phyloP scores from a whole-genome alignment of 2,797 vertebrate species.

The Limosa lapponica region DNA sequence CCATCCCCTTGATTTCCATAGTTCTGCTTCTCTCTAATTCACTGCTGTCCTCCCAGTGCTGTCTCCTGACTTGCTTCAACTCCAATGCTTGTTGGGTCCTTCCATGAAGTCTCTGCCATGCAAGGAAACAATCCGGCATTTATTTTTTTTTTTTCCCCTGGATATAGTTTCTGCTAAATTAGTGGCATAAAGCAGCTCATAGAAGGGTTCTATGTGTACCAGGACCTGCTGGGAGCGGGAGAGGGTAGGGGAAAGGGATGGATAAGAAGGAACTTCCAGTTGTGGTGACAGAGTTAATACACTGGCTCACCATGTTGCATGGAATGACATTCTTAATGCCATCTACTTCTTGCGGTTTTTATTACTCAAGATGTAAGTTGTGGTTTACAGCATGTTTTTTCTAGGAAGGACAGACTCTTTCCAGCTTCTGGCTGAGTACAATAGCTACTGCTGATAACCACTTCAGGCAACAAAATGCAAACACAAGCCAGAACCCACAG shows the following conservation, averaged over 20 bases:
- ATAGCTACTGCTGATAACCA: not conserved
- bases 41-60: not conserved
- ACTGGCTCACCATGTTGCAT: not conserved
- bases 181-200: not conserved
- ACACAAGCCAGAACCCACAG: not conserved
- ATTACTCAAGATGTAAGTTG: not conserved
- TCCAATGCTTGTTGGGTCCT: not conserved
- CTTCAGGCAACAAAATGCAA: not conserved
- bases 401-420: not conserved
- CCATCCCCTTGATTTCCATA: not conserved
- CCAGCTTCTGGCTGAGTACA: not conserved
- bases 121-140: not conserved
- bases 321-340: not conserved
- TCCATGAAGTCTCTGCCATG: not conserved
- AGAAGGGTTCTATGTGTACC: not conserved
- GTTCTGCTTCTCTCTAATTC: not conserved
- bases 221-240: not conserved
- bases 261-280: not conserved
- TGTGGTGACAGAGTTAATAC: not conserved
- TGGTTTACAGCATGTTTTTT: not conserved
- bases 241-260: fast-evolving
- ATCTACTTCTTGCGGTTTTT: not conserved
- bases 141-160: not conserved
- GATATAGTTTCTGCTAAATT: not conserved
- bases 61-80: not conserved